Evolutionary conservation across 1,140 invertebrate genomes (phyloP), one percentile per base, ranked within the genome.

Genomic region (Drosophila tani): DNA sequence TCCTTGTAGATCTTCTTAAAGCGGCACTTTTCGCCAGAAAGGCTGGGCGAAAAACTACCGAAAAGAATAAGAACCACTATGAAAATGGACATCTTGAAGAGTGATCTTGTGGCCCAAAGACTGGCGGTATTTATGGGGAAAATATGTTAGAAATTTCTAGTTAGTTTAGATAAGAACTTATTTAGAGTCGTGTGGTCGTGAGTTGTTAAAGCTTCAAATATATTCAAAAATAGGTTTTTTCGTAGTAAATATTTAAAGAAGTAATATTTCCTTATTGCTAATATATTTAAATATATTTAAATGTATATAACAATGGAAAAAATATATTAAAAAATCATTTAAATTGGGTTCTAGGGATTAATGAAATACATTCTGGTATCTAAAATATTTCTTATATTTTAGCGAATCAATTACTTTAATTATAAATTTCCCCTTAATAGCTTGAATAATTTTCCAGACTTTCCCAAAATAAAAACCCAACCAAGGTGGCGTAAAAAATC

Each of bases 401-500:
- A 4, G 21, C 3, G 3, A 24, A 24, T 24, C 21, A 21, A 21
- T 21, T 21, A 27, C 3, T 29, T 11, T 11, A 9, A 8, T 32
- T 9, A 2, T 15, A 2, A 51, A 29, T 2, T 29, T 29, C 12
- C 27, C 49, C 1, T n/a, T 2, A 29, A 27, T 17, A 51, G 2
- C 27, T 17, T 3, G 6, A 3, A n/a, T 32, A 32, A 51, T 32
- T 32, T 17, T 12, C n/a, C 11, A 35, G 6, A 19, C 40, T 53
- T 53, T 32, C 3, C 5, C 27, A n/a, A 53, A 50, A 19, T 53
- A 17, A 0, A 53, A 32, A 12, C 35, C 35, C 9, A 5, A 2
- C 15, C 19, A 41, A 12, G 14, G 15, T 17, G 21, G 53, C 27
- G 19, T 60, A 32, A 59, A 45, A 65, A 58, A 65, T 24, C 5